Evolutionary conservation across 2,797 vertebrate genomes (phyloP).

Genomic region (Amazona ochrocephala): DNA sequence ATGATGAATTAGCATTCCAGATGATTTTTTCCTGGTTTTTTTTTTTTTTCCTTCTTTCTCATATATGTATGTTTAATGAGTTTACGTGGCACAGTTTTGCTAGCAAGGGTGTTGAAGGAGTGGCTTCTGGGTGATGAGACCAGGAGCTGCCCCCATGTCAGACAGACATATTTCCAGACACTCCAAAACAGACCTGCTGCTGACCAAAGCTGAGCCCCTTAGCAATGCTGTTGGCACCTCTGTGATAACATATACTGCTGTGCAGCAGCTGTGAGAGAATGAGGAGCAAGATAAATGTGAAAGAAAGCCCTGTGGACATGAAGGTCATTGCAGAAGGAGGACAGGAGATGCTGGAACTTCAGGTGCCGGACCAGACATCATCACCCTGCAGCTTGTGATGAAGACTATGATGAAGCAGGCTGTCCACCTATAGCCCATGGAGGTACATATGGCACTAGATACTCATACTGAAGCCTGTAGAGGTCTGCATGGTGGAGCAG

Average conservation of each 20-base stretch:
- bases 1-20: neutral
- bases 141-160: neutral
- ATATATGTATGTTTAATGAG: neutral
- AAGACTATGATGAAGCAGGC: neutral
- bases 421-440: neutral
- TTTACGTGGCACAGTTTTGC: neutral
- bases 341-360: neutral
- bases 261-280: neutral
- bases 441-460: neutral
- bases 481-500: rapidly evolving
- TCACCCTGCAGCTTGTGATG: neutral
- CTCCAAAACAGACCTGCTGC: neutral
- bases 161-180: neutral
- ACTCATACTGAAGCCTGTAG: neutral
- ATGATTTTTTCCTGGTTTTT: neutral
- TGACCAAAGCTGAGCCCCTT: neutral
- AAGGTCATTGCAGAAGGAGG: neutral
- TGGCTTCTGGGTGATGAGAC: neutral
- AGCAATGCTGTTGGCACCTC: rapidly evolving
- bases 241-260: neutral
- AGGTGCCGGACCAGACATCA: neutral
- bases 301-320: neutral
- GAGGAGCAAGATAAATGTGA: neutral
- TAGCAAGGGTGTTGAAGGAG: neutral
- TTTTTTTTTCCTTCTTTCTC: neutral